A percentile compares a stretch with the other conserved stretches of the same genome.
phyloP scores from a whole-genome alignment of 2,797 vertebrate genomes.

The Melopsittacus undulatus region DNA sequence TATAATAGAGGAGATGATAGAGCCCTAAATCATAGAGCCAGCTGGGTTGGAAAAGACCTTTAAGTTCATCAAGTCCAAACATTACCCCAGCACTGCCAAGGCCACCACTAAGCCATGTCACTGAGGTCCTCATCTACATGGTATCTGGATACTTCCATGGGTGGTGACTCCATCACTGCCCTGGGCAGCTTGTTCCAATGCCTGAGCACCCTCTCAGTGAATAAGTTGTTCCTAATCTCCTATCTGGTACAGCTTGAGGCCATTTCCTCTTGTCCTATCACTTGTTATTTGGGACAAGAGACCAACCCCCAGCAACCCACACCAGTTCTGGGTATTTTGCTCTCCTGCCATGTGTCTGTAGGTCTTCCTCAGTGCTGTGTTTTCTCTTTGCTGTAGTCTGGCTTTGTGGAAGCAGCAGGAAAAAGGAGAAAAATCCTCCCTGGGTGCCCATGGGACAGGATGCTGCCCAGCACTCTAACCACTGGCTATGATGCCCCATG shows the following conservation, averaged over 20 bases:
- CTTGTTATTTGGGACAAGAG: neutral
- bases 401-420: neutral
- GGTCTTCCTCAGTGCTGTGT: neutral
- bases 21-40: neutral
- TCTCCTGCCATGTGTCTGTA: neutral
- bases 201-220: neutral
- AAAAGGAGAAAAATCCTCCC: neutral
- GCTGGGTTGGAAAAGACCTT: neutral
- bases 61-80: neutral
- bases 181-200: neutral
- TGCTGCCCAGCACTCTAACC: neutral
- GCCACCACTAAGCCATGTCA: neutral
- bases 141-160: neutral
- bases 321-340: neutral
- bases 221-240: neutral
- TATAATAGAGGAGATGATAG: neutral
- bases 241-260: too few relatives aligned
- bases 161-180: neutral
- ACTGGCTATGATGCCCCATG: rapidly evolving
- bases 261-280: neutral
- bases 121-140: neutral
- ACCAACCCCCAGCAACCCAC: neutral
- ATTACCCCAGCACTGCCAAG: neutral
- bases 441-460: rapidly evolving
- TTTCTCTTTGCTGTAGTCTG: neutral